Evolutionary conservation across 2,888 invertebrate species (phyloP), one percentile per base, ranked within the genome.

Genomic region (Drosophila nr. perissopoda): DNA sequence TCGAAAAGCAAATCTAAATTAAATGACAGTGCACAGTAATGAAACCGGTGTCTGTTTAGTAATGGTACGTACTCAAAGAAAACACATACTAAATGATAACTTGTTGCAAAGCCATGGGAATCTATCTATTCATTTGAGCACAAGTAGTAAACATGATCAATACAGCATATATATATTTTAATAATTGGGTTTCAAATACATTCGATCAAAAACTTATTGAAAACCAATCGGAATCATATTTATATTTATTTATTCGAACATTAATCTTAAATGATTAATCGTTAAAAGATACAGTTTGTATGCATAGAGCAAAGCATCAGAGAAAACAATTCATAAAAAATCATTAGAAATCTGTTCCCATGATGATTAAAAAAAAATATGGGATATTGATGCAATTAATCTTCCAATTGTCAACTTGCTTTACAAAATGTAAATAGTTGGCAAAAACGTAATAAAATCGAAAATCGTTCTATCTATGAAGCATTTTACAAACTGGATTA

Each of bases 21-120:
- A 91, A 92, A 91, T 91, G 91, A 91, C 92, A 92, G 92, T 91
- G 91, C 91, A 91, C 90, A 91, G 92, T 91, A 92, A 91, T 92
- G 91, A 92, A 81, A 92, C 87, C 90, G 91, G 91, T 91, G 91
- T 92, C 90, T 91, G 91, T 91, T 90, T 91, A 91, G 91, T 92
- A 91, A 91, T 91, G 91, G 91, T 91, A 91, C 83, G 91, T 91
- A 92, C 52, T 53, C 45, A 18, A 53, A 18, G 6, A 11, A 45
- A 4, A 52, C 16, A 36, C 27, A 10, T 21, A 33, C 31, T 42
- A 42, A 38, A 7, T 10, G 34, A 4, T 33, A 34, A 25, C 8
- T 29, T 53, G 18, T 36, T 6, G 21, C 8, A 16, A 6, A 0
- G 16, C 34, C 25, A 3, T 27, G 34, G 10, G 34, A 25, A 36